A percentile compares a stretch with the other conserved stretches of the same genome.
phyloP scores from a whole-genome alignment of 2,113 vertebrate species.

The Orthonyx spaldingii region DNA sequence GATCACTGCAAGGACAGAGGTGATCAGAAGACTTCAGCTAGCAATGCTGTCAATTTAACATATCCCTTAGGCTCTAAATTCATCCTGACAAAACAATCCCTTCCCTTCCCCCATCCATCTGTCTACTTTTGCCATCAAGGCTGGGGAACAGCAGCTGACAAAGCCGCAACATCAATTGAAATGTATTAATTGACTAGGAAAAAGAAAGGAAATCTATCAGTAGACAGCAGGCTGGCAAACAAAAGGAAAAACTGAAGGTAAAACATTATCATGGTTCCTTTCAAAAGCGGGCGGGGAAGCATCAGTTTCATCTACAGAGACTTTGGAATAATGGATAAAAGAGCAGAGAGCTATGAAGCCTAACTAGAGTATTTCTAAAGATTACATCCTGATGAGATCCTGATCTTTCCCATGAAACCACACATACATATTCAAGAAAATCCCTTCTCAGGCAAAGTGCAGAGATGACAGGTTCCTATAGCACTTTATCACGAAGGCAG shows the following conservation, averaged over 20 bases:
- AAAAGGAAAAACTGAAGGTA: background rate
- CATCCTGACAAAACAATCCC: background rate
- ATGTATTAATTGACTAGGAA: background rate
- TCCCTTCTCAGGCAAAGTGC: background rate
- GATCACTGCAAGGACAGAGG: background rate
- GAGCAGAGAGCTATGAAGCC: background rate
- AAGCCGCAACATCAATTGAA: background rate
- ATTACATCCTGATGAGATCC: background rate
- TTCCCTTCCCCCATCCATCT: slow-evolving; percentile 1
- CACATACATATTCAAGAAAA: background rate
- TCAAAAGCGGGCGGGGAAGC: background rate
- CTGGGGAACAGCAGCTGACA: background rate
- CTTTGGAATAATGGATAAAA: slow-evolving; percentile 7
- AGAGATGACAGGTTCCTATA: slow-evolving; percentile 4
- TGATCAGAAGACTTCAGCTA: background rate
- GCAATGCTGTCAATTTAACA: background rate
- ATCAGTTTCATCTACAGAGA: background rate
- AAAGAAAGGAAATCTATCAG: background rate
- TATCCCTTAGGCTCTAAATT: background rate
- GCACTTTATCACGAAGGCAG: background rate
- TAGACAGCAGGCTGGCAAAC: background rate
- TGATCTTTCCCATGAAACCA: slow-evolving; percentile 12
- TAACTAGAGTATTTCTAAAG: background rate
- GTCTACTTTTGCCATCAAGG: background rate
- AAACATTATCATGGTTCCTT: background rate